Evolutionary conservation across 2,113 vertebrate species (phyloP), one percentile per base, ranked within the genome.

Genomic region (Tretioscincus oriximinensis): DNA sequence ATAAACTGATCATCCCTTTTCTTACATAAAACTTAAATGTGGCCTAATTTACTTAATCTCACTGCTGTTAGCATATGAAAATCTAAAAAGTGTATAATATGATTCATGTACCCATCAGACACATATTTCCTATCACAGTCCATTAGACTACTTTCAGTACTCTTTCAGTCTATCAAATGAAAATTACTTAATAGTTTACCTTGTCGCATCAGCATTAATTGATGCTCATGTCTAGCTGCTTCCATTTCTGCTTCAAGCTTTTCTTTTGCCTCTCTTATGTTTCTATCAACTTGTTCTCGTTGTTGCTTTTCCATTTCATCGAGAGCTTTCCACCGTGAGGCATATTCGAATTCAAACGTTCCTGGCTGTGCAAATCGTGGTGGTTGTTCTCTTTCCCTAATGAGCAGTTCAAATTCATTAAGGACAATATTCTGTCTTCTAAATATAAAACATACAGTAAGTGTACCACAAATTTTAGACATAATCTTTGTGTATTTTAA

Each of bases 171-270:
- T 12, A 21, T 9, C 21, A 10, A 24, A 21, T 70, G 49, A 70
- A 51, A 81, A 84, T 49, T 8, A 29, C 22, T 82, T 35, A 88
- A 78, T 14, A 65, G 1, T 3, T 29, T 79, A 86, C 26, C 98
- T 95, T 99, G 98, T 92, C 98, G 97, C 98, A 99, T 99, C 81
- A 99, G 90, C 98, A 99, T 99, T 82, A 99, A 96, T 86, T 99
- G 98, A 90, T 99, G 98, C 69, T 99, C 98, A 31, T 99, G 97
- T 89, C 97, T 97, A 78, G 98, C 98, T 7, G 98, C 96, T 95
- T 99, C 98, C 96, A 99, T 98, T 93, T 99, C 98, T 9, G 98
- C 96, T 88, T 99, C 98, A 81, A 99, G 95, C 86, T 99, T 99
- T 91, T 99, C 97, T 92, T 98, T 98, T 89, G 98, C 97, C 90